These are phyloP conservation scores for Microdon myrmicae DNA, from an alignment of 2,888 invertebrate species.

Conservation along the genomic window DNA sequence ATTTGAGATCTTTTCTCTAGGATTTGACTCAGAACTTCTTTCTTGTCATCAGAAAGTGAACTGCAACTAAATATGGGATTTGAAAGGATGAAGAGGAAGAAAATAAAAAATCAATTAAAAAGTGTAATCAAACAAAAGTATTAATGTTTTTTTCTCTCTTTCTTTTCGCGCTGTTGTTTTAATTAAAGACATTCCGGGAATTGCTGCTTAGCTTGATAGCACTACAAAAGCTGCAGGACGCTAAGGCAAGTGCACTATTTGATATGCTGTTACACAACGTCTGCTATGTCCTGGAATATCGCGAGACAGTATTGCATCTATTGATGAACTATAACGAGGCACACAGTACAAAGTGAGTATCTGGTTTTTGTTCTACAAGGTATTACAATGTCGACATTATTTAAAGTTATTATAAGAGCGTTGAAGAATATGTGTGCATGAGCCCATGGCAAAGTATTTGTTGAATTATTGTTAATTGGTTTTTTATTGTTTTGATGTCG, in stretches of 20 bases:
- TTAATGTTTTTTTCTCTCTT: conserved; percentile 34
- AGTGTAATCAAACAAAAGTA: conserved; percentile 30
- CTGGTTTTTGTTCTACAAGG: conserved; percentile 13
- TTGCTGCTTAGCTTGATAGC: conserved; percentile 82
- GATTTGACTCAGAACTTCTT: too few species aligned
- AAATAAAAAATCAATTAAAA: too few species aligned
- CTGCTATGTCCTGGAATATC: conserved; percentile 93
- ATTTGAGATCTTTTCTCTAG: too few species aligned
- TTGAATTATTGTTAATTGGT: too few species aligned
- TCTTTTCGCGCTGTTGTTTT: conserved; percentile 19
- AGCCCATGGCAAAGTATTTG: too few species aligned
- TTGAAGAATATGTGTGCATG: too few species aligned
- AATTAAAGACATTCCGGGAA: conserved; percentile 78
- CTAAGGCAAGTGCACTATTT: conserved; percentile 79
- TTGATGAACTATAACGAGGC: conserved; percentile 84
- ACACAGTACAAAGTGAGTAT: conserved; percentile 83
- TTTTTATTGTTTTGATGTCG: too few species aligned
- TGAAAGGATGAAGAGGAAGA: too few species aligned
- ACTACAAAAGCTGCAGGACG: conserved; percentile 82
- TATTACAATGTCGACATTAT: too few species aligned
- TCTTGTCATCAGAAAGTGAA: too few species aligned
- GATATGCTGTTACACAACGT: conserved; percentile 90
- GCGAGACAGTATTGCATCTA: conserved; percentile 86
- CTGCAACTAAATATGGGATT: too few species aligned
- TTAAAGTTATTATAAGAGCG: too few species aligned